Conservation (phyloP, 1,140 invertebrate genomes). For the Yoshiicerus persimilis region DNA sequence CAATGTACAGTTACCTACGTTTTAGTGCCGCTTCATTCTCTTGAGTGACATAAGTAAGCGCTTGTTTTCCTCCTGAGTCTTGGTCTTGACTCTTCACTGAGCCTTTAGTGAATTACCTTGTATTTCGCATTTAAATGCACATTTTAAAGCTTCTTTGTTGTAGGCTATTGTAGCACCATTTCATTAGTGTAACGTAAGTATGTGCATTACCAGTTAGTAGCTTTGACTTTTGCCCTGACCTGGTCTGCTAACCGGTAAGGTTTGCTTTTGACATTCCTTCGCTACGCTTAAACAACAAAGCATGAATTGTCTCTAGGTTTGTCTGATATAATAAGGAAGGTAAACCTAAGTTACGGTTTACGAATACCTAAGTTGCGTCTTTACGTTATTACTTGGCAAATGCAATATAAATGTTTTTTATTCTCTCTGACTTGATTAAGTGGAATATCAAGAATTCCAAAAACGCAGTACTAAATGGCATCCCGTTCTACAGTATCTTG, state of each 20-base stretch:
- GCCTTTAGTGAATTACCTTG: background rate
- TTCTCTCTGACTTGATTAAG: background rate
- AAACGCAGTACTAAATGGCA: background rate
- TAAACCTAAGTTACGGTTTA: background rate
- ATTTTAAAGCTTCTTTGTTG: background rate
- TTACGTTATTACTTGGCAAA: background rate
- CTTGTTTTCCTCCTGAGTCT: background rate
- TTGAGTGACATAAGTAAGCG: background rate
- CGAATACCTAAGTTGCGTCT: background rate
- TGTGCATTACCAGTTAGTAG: background rate
- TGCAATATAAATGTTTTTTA: background rate
- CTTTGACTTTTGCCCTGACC: background rate
- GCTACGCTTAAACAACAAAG: background rate
- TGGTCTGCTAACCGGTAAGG: background rate
- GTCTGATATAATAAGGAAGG: background rate
- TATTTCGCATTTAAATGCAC: background rate
- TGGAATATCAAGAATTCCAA: background rate
- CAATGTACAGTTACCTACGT: background rate
- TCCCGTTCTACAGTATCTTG: background rate
- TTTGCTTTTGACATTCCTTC: background rate
- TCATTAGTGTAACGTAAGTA: background rate
- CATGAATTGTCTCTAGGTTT: no score
- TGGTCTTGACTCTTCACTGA: background rate
- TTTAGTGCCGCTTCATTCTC: background rate
- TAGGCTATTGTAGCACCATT: background rate